Evolutionary conservation across 2,888 invertebrate species (phyloP).

Genomic region (Apotomis capreana): DNA sequence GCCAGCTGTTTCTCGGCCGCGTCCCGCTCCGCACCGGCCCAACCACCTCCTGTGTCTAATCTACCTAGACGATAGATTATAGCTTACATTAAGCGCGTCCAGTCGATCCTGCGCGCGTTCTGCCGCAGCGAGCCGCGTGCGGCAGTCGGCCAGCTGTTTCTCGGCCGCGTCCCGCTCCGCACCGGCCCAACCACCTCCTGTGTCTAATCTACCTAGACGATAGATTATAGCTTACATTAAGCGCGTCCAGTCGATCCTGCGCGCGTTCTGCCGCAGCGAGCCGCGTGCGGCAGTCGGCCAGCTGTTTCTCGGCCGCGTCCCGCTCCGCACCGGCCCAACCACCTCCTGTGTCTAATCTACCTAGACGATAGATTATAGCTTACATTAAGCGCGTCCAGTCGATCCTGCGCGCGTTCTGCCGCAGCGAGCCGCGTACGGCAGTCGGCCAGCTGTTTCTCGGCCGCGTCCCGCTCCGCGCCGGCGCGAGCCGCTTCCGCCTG

Average conservation of each 20-base stretch:
- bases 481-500: constrained; percentile 73
- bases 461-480: constrained; percentile 60
- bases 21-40: too few relatives aligned
- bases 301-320: constrained; percentile 61
- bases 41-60: too few relatives aligned
- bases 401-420: constrained; percentile 73
- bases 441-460: constrained; percentile 63
- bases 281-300: constrained; percentile 54
- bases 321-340: constrained; percentile 42
- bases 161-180: too few relatives aligned
- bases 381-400: constrained; percentile 72
- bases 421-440: constrained; percentile 64
- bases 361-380: constrained; percentile 40
- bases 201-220: too few relatives aligned
- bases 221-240: constrained; percentile 54
- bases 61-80: too few relatives aligned
- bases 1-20: too few relatives aligned
- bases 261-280: constrained; percentile 71
- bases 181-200: too few relatives aligned
- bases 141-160: too few relatives aligned
- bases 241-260: constrained; percentile 58
- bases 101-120: too few relatives aligned
- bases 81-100: too few relatives aligned
- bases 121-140: too few relatives aligned
- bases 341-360: constrained; percentile 49